A percentile compares a stretch with the other conserved stretches of the same genome.
Conservation (phyloP, 2,113 vertebrate genomes). For the Dipodomys ordii region DNA sequence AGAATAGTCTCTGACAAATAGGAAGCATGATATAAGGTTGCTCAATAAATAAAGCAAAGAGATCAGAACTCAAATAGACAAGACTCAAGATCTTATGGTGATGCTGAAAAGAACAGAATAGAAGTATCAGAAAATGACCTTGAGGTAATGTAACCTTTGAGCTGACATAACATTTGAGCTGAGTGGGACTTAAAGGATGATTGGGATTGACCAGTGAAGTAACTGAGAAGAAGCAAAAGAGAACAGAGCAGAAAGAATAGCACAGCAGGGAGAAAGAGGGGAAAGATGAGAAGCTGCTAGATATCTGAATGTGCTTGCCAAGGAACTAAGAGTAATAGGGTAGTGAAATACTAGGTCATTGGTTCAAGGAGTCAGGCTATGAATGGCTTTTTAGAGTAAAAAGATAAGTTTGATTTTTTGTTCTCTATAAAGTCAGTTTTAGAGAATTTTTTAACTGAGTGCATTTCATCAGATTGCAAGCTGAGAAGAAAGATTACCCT, state of each 20-base stretch:
- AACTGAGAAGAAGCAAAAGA: background rate
- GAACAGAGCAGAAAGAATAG: background rate
- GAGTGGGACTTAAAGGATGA: background rate
- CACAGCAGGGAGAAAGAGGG: background rate
- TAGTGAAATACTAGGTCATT: background rate
- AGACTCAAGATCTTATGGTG: background rate
- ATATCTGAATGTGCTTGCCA: background rate
- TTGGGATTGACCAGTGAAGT: background rate
- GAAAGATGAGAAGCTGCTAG: background rate
- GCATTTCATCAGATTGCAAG: background rate
- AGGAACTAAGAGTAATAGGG: background rate
- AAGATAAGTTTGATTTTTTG: background rate
- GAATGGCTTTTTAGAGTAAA: rapidly evolving
- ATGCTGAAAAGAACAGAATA: background rate
- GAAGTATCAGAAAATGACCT: background rate
- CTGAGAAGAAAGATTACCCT: background rate
- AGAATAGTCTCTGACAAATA: background rate
- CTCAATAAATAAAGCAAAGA: constrained; percentile 1
- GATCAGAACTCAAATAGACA: background rate
- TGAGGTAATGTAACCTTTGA: too few relatives aligned
- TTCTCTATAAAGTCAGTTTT: background rate
- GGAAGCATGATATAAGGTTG: background rate
- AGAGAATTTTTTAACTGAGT: background rate
- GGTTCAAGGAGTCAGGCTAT: background rate
- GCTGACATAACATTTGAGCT: background rate